These are phyloP conservation scores for Linurgus olivaceus DNA, from an alignment of 2,797 vertebrate genomes.

Conservation along the genomic window DNA sequence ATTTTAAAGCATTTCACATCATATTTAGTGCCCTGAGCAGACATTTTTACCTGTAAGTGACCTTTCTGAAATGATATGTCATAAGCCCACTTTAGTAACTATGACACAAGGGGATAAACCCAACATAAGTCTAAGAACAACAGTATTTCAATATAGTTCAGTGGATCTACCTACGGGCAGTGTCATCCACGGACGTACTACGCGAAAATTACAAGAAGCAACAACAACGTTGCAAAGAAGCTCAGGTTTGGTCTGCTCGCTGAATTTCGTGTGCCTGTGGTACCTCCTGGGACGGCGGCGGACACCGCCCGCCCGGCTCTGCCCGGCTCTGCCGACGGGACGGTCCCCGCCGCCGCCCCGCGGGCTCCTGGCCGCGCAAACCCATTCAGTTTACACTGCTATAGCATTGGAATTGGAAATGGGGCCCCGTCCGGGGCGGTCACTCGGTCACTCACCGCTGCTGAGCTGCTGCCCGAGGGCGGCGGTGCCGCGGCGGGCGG, in stretches of 20 bases:
- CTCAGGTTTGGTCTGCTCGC: not conserved
- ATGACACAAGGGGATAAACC: not conserved
- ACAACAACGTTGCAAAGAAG: not conserved
- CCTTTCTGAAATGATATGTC: not conserved
- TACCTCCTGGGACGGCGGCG: not conserved
- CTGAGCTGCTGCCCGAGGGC: conserved; percentile 84
- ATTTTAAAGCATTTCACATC: not conserved
- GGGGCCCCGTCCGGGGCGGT: not conserved
- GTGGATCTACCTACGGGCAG: not conserved
- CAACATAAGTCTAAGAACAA: not conserved
- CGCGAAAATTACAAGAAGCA: not conserved
- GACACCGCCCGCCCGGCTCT: not conserved
- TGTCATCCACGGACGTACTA: not conserved
- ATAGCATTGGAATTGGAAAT: no score
- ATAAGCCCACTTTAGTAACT: not conserved
- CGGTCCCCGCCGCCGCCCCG: not conserved
- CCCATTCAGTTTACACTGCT: no score
- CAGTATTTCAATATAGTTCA: not conserved
- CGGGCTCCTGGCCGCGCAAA: not conserved
- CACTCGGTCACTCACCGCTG: conserved; percentile 81
- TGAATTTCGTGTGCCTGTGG: fast-evolving
- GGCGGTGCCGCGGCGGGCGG: conserved; percentile 48
- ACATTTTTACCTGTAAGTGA: not conserved
- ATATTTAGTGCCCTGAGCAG: not conserved
- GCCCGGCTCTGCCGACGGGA: not conserved